Conservation (phyloP, 2,888 invertebrate species). For the Microplitis deprimator region DNA sequence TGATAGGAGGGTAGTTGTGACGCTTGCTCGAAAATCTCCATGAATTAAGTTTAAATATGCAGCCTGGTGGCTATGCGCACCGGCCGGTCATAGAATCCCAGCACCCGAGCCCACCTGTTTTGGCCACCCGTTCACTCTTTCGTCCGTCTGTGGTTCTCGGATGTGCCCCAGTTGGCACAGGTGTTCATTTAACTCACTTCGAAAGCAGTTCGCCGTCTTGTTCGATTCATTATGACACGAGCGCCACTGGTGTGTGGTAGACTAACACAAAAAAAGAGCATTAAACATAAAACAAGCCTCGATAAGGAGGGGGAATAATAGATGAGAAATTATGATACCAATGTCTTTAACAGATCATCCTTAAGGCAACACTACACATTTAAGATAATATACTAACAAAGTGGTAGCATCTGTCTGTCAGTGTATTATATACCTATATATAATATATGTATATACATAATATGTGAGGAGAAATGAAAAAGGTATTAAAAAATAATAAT, state of each 20-base stretch:
- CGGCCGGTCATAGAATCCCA: conserved; percentile 23
- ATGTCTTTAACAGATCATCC: conserved; percentile 48
- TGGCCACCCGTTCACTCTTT: conserved; percentile 64
- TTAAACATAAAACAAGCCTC: not conserved
- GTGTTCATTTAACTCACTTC: conserved; percentile 64
- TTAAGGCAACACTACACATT: conserved; percentile 30
- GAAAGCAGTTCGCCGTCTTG: conserved; percentile 11
- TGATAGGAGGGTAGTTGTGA: conserved; percentile 13
- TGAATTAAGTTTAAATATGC: conserved; percentile 26
- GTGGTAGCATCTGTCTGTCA: not conserved
- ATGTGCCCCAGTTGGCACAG: conserved; percentile 71
- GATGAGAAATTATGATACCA: conserved; percentile 44
- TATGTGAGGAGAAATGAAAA: conserved; percentile 22
- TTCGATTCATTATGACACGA: conserved; percentile 22
- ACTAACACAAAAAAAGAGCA: not conserved
- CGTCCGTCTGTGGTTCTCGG: conserved; percentile 57
- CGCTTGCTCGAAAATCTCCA: conserved; percentile 26
- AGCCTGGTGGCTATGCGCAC: conserved; percentile 37
- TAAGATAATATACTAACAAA: conserved; percentile 37
- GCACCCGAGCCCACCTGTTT: conserved; percentile 64
- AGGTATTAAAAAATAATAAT: conserved; percentile 15
- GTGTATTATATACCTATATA: conserved; percentile 21
- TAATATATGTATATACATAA: conserved; percentile 2
- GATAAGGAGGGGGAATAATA: conserved; percentile 20
- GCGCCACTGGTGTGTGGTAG: conserved; percentile 16